Base-by-base conservation (phyloP, 2,797 vertebrate species). In the Crossoptilon crossoptilon region DNA sequence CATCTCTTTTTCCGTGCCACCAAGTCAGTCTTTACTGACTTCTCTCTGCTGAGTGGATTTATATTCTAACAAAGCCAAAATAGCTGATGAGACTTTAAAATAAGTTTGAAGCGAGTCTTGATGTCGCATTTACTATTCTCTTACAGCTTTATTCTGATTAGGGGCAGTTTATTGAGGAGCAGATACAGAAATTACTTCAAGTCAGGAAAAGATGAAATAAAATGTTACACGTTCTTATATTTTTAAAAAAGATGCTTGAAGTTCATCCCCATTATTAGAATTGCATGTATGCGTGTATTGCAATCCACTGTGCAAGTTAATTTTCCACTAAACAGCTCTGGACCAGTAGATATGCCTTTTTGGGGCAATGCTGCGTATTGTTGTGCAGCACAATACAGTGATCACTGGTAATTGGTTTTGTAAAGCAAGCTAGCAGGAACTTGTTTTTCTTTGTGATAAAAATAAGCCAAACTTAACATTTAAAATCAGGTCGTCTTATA, bases 381-480 rank as follows among this genome's bases (percentile, higher is more conserved):
- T 95, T 76, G 91, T 94, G 94, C 92, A 92, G 92, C 79, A 87
- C 76, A 87, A 82, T 39, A 27, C 92, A 60, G 79, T 93, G 95
- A 93, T 95, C 93, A n/a, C 91, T 91, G 80, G 91, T 95, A 95
- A 96, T 95, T 93, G 94, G 87, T 95, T 95, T 94, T 96, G 95
- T 95, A 95, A 94, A 95, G 93, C 93, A 88, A 93, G 88, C 73
- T 5, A 93, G 91, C 79, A 76, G 82, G 79, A 95, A 58, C 89
- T 95, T 95, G 94, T 95, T 96, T 96, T 92, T 88, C 92, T 95
- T 96, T 95, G 96, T 95, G 96, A 96, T 95, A 96, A 96, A 96
- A 96, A 95, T 95, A 96, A 95, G 93, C 82, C 1, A 0, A 95
- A 93, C 33, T 80, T 96, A 93, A 94, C 87, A 84, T 91, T 93